These are phyloP conservation scores for Craterocephalus amniculus DNA, from an alignment of 2,797 vertebrate genomes.

Conservation along the genomic window DNA sequence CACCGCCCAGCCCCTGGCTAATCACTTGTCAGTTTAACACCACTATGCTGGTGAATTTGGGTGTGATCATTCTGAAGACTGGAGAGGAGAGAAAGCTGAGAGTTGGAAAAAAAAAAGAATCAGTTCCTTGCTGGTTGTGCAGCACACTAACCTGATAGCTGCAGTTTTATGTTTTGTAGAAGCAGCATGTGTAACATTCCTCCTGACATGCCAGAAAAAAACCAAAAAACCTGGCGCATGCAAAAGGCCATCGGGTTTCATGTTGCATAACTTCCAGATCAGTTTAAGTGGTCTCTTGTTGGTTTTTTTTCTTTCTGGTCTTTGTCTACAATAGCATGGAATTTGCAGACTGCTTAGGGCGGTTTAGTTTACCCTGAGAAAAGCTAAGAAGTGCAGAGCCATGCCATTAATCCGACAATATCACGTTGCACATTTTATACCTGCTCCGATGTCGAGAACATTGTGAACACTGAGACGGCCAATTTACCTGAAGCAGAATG, in stretches of 20 bases:
- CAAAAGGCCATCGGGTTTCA: constrained; percentile 13
- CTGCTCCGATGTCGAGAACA: constrained; percentile 35
- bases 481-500: constrained; percentile 27
- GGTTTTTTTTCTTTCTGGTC: constrained; percentile 33
- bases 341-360: constrained; percentile 15
- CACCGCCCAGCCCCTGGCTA: constrained; percentile 34
- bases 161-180: background rate
- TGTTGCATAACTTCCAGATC: constrained; percentile 16
- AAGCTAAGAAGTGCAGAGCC: constrained; percentile 7
- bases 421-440: constrained; percentile 44
- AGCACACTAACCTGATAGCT: background rate
- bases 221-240: background rate
- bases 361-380: constrained; percentile 10
- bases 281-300: constrained; percentile 8
- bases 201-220: background rate
- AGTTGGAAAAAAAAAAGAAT: constrained; percentile 16
- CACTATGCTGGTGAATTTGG: constrained; percentile 17
- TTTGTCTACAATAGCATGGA: background rate
- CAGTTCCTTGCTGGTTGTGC: constrained; percentile 29
- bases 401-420: constrained; percentile 24
- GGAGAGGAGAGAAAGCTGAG: constrained; percentile 22
- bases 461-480: constrained; percentile 6
- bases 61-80: constrained; percentile 8
- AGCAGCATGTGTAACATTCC: background rate
- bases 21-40: constrained; percentile 49